Base-by-base conservation (phyloP, 1,140 invertebrate genomes). In the Sarcophaga peregrina region DNA sequence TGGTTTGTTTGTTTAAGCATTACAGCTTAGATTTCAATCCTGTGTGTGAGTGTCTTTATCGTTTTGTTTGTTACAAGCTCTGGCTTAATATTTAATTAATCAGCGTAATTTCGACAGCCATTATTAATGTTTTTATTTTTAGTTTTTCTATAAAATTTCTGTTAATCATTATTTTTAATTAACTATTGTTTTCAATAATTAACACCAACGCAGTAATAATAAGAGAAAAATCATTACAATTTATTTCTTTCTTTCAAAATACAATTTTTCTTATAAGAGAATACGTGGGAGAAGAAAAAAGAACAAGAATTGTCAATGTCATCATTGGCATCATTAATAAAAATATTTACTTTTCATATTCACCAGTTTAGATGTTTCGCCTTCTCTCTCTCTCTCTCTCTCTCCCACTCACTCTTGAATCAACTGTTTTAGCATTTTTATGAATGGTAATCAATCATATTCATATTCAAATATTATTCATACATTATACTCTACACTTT, bases 261-360 rank as follows among this genome's bases (percentile, higher is more conserved):
- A 68, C 8, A 68, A 20, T 17, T 58, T 13, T 58, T 13, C 17
- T 68, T 68, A 20, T 17, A 20, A 3, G 20, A 25, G 2, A 37
- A 37, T 37, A 37, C 25, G 25, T 37, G 25, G 25, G 25, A 37
- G 25, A 37, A 25, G 54, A 68, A 20, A 20, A 68, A 20, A 68
- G 5, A 58, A 58, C 6, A 58, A 15, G 15, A 37, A 37, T 6
- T 58, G 54, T 58, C 54, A 58, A n/a, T 0, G 10, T n/a, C 13
- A 58, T 58, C n/a, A n/a, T 78, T 47, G 50, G 50, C 75, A 78
- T 78, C 75, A 78, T 78, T 78, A 78, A 78, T 78, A 78, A 50
- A 78, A 78, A 52, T 52, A 52, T 78, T 78, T 78, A 78, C 75
- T 78, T 78, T 20, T 10, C 75, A 78, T 76, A 47, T 76, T 46